phyloP scores from a whole-genome alignment of 2,113 vertebrate species.

The Pachypanchax playfairii region DNA sequence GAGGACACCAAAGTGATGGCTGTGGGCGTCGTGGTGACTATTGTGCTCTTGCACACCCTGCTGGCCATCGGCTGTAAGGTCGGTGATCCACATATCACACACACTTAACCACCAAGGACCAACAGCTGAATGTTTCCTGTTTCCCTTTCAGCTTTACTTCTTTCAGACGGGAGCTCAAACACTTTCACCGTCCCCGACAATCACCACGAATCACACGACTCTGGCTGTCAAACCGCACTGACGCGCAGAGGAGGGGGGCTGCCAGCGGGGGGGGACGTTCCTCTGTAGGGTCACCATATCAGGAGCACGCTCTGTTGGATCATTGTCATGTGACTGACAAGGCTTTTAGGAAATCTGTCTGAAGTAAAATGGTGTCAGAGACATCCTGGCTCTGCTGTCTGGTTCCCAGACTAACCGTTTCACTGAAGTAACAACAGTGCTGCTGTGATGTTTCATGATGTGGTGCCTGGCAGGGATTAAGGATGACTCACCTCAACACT shows the following conservation, averaged over 20 bases:
- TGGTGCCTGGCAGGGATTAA: not conserved
- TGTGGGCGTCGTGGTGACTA: slow-evolving; percentile 63
- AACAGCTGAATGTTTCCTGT: not conserved
- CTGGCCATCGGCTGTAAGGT: slow-evolving; percentile 88
- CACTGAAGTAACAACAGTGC: slow-evolving; percentile 31
- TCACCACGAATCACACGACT: not conserved
- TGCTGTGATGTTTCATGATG: slow-evolving; percentile 14
- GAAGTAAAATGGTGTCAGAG: not conserved
- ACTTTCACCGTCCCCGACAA: not conserved
- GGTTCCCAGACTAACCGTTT: too few relatives aligned
- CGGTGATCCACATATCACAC: not conserved
- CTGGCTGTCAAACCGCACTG: slow-evolving; percentile 22
- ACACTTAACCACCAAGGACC: not conserved
- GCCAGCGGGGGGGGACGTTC: not conserved
- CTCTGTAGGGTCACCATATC: not conserved
- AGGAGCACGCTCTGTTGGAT: not conserved
- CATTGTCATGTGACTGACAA: not conserved
- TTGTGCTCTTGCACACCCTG: slow-evolving; percentile 82
- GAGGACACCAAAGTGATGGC: slow-evolving; percentile 80
- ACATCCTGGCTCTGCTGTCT: too few relatives aligned
- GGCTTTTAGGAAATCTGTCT: not conserved
- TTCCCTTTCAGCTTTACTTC: slow-evolving; percentile 75
- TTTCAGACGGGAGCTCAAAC: slow-evolving; percentile 54
- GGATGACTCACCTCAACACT: not conserved
- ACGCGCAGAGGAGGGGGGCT: slow-evolving; percentile 1